Evolutionary conservation across 2,888 invertebrate species (phyloP).

Genomic region (Scaptomyza flava): DNA sequence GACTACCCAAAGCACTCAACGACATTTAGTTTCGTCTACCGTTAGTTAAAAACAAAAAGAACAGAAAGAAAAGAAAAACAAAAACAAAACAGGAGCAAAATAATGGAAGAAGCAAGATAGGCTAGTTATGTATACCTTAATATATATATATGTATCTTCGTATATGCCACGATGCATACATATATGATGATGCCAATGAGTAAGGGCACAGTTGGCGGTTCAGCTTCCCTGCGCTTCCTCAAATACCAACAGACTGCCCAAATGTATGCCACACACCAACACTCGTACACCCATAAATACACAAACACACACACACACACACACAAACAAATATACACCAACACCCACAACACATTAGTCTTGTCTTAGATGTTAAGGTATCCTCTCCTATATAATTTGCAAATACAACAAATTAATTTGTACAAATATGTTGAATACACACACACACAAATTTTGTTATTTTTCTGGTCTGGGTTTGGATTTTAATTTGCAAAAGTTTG

Average conservation of each 20-base stretch:
- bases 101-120: conserved; percentile 4
- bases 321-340: conserved; percentile 6
- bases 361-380: conserved; percentile 56
- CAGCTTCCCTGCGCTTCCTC: conserved; percentile 45
- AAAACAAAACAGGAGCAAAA: conserved; percentile 7
- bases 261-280: conserved; percentile 20
- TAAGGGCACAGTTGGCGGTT: conserved; percentile 31
- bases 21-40: conserved; percentile 39
- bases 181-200: conserved; percentile 17
- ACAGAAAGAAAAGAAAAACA: conserved; percentile 8
- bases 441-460: conserved; percentile 15
- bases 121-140: conserved; percentile 14
- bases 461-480: background rate
- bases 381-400: conserved; percentile 45
- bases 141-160: background rate
- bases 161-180: background rate
- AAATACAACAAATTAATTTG: conserved; percentile 67
- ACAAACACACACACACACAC: conserved; percentile 3
- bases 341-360: conserved; percentile 27
- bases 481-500: background rate
- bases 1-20: conserved; percentile 54
- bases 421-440: conserved; percentile 49
- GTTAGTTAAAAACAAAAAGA: conserved; percentile 28
- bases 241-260: conserved; percentile 35
- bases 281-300: background rate